Percentiles rank a stretch among this genome's conserved stretches.
Conservation (phyloP, 2,113 vertebrate species). For the Gobius niger region DNA sequence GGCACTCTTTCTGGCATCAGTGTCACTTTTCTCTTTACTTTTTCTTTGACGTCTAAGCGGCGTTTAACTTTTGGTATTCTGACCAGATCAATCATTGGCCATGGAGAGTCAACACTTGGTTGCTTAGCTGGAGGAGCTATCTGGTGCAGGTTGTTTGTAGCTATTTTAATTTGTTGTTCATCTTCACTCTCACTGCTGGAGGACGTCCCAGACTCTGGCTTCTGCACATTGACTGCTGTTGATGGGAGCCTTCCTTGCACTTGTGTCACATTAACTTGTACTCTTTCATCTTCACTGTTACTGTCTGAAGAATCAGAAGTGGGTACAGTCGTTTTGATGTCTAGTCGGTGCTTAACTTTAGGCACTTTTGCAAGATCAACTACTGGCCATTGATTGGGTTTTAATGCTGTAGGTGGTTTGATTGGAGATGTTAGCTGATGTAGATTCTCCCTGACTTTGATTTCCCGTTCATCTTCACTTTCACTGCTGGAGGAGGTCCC, state of each 20-base stretch:
- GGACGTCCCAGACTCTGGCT: not conserved
- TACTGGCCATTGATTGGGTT: not conserved
- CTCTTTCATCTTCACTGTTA: conserved; percentile 23
- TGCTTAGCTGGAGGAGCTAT: not conserved
- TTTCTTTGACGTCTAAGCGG: not conserved
- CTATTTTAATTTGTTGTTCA: conserved; percentile 18
- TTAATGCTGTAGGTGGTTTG: not conserved
- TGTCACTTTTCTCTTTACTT: not conserved
- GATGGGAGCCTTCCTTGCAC: not conserved
- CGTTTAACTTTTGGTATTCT: conserved; percentile 3
- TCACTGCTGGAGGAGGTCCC: conserved; percentile 19
- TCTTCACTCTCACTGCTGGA: not conserved
- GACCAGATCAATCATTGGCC: not conserved
- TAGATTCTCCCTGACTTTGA: conserved; percentile 4
- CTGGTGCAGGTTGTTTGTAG: not conserved
- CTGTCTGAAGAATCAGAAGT: conserved; percentile 12
- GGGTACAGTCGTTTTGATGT: conserved; percentile 14
- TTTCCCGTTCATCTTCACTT: conserved; percentile 34
- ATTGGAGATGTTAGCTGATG: not conserved
- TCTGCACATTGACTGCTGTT: not conserved
- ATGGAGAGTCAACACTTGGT: not conserved
- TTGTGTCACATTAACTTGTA: not conserved
- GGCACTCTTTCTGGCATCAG: not conserved
- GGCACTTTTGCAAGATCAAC: not conserved
- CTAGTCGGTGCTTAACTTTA: conserved; percentile 4